phyloP scores from a whole-genome alignment of 92 coral and sea anemone species.

The Porites evermanni region DNA sequence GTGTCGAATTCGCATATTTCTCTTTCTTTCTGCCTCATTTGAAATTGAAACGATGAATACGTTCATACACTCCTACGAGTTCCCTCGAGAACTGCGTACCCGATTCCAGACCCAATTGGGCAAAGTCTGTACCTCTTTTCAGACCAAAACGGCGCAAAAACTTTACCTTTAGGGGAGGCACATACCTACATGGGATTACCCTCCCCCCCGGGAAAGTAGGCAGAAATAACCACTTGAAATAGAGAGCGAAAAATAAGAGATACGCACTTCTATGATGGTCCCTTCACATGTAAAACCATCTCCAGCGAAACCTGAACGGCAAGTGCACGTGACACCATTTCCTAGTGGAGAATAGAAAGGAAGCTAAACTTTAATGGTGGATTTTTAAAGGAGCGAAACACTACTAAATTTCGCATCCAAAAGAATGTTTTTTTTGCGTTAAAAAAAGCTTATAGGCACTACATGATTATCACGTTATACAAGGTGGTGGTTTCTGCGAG shows the following conservation, averaged over 20 bases:
- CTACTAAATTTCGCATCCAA: no score
- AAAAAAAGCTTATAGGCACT: no score
- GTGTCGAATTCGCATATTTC: no score
- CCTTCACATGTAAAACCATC: constrained; percentile 81
- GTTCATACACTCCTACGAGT: no score
- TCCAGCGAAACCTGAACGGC: constrained; percentile 78
- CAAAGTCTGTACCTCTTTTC: not conserved
- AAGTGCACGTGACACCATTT: constrained; percentile 62
- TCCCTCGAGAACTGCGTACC: not conserved
- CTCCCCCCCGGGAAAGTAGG: not conserved
- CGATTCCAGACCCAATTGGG: not conserved
- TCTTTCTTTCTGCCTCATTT: no score
- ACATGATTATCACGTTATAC: no score
- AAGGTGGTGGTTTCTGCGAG: no score
- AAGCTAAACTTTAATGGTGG: not conserved
- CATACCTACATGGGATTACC: not conserved
- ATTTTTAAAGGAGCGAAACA: not conserved
- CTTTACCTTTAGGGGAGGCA: no score
- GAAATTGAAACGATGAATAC: no score
- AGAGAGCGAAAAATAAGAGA: not conserved
- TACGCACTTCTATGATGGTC: constrained; percentile 74
- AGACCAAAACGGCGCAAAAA: no score
- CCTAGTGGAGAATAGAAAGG: constrained; percentile 31
- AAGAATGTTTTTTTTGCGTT: no score
- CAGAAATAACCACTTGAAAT: not conserved